These are phyloP conservation scores for Chromoteleia sp. DNA, from an alignment of 2,888 invertebrate genomes.

Conservation along the genomic window DNA sequence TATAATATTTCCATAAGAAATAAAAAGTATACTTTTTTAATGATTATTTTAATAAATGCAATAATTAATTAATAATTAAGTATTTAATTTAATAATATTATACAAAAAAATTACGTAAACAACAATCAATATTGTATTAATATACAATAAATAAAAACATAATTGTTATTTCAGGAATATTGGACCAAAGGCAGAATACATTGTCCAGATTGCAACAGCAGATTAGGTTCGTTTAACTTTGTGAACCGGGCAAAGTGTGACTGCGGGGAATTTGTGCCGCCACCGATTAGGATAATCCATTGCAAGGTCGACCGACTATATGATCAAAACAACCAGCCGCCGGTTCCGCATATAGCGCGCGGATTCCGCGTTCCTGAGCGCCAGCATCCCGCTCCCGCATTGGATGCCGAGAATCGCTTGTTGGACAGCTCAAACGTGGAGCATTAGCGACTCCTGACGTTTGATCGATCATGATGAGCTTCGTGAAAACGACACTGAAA, in stretches of 20 bases:
- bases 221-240: slow-evolving; percentile 76
- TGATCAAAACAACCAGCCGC: slow-evolving; percentile 60
- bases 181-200: slow-evolving; percentile 77
- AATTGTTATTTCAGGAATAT: slow-evolving; percentile 72
- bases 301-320: slow-evolving; percentile 73
- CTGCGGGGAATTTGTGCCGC: slow-evolving; percentile 74
- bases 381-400: slow-evolving; percentile 45
- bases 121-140: neutral
- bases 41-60: too few species aligned
- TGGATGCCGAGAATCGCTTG: slow-evolving; percentile 23
- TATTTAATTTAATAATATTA: too few species aligned
- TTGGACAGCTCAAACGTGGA: slow-evolving; percentile 43
- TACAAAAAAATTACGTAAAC: too few species aligned
- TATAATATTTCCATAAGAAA: too few species aligned
- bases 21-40: too few species aligned
- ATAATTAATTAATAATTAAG: too few species aligned
- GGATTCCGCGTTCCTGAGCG: slow-evolving; percentile 65
- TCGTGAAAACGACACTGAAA: neutral
- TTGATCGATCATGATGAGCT: neutral
- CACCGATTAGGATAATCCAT: slow-evolving; percentile 75
- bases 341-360: slow-evolving; percentile 55
- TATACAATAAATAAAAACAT: neutral
- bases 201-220: slow-evolving; percentile 75
- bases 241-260: slow-evolving; percentile 74
- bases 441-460: slow-evolving; percentile 11